These are phyloP conservation scores for Grantiella picta DNA, from an alignment of 2,113 vertebrate species.

Conservation along the genomic window DNA sequence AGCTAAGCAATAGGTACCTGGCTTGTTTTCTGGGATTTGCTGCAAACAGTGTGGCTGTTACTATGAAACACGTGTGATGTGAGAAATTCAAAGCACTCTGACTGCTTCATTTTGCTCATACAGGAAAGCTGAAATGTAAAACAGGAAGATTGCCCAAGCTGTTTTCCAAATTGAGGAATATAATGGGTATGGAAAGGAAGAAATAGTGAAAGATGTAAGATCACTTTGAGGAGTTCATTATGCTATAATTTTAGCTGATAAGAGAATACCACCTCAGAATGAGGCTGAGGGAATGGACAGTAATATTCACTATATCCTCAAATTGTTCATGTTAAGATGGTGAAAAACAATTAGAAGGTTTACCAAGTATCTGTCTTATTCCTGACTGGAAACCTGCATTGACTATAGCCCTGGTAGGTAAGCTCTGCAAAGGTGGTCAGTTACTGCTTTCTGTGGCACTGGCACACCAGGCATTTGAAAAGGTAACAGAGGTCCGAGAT, in stretches of 20 bases:
- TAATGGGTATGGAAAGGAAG: neutral
- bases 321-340: neutral
- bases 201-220: neutral
- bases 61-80: neutral
- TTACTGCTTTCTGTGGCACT: neutral
- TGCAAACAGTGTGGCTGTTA: neutral
- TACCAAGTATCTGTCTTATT: neutral
- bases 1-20: neutral
- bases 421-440: neutral
- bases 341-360: neutral
- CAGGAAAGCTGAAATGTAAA: neutral
- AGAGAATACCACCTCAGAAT: neutral
- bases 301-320: neutral
- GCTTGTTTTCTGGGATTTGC: neutral
- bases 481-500: neutral
- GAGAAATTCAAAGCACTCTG: neutral
- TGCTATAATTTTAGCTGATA: neutral
- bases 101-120: neutral
- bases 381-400: neutral
- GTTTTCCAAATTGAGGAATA: neutral
- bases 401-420: neutral
- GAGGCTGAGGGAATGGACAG: neutral
- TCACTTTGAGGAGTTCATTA: neutral
- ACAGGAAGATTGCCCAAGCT: neutral
- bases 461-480: neutral